Conservation (phyloP, 2,888 invertebrate genomes). For the Melanargia galathea region DNA sequence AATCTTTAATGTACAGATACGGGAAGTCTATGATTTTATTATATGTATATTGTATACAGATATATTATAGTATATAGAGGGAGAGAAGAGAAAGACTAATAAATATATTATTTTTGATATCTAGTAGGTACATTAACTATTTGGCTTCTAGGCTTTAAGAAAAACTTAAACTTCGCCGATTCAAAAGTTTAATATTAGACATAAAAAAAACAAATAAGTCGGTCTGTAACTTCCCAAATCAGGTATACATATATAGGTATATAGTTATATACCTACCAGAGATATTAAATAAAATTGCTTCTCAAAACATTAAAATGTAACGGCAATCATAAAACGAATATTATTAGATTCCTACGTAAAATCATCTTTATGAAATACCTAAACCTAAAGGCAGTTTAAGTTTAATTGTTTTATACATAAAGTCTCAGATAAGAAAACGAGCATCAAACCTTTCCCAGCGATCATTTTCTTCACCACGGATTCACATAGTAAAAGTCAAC, state of each 20-base stretch:
- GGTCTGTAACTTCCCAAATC: conserved; percentile 21
- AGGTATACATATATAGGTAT: no score
- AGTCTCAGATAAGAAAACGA: conserved; percentile 4
- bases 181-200: conserved; percentile 3
- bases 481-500: background rate
- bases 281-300: conserved; percentile 31
- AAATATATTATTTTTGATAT: no score
- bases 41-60: no score
- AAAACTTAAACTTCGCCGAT: background rate
- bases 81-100: no score
- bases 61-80: no score
- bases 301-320: conserved; percentile 32
- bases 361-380: conserved; percentile 32
- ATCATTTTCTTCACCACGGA: background rate
- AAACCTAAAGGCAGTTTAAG: conserved; percentile 24
- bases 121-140: no score
- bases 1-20: no score
- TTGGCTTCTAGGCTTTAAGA: no score
- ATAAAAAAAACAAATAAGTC: conserved; percentile 16
- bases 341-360: conserved; percentile 33
- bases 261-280: no score
- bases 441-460: background rate
- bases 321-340: conserved; percentile 32
- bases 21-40: no score
- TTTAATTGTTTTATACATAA: conserved; percentile 36